Evolutionary conservation across 2,797 vertebrate species (phyloP).

Genomic region (Hoplostethus mediterraneus): DNA sequence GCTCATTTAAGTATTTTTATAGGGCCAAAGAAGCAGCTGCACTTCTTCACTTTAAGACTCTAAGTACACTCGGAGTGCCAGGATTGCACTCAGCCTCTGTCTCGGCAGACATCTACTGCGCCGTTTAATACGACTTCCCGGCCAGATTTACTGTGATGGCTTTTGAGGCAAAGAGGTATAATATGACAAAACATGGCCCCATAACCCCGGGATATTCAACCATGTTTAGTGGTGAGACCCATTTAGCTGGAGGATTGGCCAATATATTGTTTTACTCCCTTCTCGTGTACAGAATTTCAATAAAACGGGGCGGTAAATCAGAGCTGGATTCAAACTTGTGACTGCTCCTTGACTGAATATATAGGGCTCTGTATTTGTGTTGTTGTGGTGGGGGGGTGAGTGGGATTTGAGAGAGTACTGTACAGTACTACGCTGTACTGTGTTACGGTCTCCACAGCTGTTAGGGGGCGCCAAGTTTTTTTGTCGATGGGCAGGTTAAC

Average conservation of each 20-base stretch:
- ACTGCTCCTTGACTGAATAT: constrained; percentile 38
- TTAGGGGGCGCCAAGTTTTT: neutral
- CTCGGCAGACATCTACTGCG: constrained; percentile 89
- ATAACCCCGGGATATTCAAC: constrained; percentile 90
- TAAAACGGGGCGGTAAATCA: constrained; percentile 78
- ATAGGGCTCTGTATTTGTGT: constrained; percentile 20
- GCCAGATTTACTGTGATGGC: constrained; percentile 92
- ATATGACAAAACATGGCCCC: constrained; percentile 93
- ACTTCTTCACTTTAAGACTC: constrained; percentile 87
- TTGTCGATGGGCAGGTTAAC: neutral
- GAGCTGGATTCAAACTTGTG: constrained; percentile 63
- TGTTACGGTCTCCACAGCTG: neutral
- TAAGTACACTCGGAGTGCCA: constrained; percentile 87
- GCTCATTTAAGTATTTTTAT: constrained; percentile 87
- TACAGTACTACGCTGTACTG: constrained; percentile 1
- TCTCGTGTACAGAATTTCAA: constrained; percentile 75
- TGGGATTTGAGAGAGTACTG: neutral
- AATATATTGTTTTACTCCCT: constrained; percentile 79
- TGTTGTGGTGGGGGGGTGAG: neutral
- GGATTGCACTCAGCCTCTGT: constrained; percentile 91
- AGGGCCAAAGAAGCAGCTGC: constrained; percentile 88
- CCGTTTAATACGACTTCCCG: constrained; percentile 91
- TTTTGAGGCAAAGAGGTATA: constrained; percentile 95
- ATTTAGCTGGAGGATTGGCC: constrained; percentile 76
- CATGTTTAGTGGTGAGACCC: constrained; percentile 78